Conservation (phyloP, 2,797 vertebrate species). For the Eidolon dupreanum region DNA sequence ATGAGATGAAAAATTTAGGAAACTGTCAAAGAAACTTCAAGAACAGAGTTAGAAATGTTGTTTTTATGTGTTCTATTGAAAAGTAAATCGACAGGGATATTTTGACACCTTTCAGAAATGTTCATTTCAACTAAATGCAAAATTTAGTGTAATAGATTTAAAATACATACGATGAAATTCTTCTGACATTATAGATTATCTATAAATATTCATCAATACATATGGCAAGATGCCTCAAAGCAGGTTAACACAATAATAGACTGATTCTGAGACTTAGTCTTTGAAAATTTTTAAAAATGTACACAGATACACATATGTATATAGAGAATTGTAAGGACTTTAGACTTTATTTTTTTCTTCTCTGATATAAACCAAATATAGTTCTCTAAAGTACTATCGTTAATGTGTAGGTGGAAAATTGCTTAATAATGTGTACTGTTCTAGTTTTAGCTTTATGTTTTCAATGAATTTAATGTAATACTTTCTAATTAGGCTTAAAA, state of each 20-base stretch:
- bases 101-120: not conserved
- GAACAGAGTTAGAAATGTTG: not conserved
- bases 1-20: not conserved
- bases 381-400: not conserved
- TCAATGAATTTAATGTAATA: not conserved
- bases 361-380: not conserved
- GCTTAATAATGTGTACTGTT: not conserved
- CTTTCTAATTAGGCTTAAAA: not conserved
- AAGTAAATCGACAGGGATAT: not conserved
- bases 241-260: not conserved
- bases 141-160: not conserved
- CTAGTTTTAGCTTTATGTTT: not conserved
- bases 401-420: not conserved
- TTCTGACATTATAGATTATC: not conserved
- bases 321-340: not conserved
- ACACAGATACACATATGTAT: not conserved
- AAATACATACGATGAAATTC: not conserved
- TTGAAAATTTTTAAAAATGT: not conserved
- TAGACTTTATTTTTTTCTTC: not conserved
- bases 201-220: not conserved
- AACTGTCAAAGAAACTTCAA: slow-evolving; percentile 10
- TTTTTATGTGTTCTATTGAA: not conserved
- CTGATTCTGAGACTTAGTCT: not conserved
- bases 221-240: not conserved
- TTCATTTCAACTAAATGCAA: not conserved